Evolutionary conservation across 2,888 invertebrate species (phyloP).

Genomic region (Flexamia atlantica): DNA sequence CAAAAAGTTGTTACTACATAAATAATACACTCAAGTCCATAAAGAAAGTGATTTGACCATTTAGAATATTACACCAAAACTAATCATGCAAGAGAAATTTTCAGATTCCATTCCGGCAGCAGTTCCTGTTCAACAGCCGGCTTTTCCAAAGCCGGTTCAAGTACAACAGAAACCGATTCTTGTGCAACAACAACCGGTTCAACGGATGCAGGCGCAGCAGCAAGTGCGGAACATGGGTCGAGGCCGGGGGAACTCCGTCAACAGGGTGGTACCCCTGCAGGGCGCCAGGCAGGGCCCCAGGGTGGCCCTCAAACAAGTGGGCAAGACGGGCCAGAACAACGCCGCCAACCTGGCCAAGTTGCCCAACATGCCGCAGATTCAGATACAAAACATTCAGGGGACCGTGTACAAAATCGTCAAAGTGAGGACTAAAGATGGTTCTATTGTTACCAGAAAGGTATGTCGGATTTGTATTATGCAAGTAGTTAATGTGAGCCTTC

Average conservation of each 20-base stretch:
- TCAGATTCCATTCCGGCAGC: not conserved
- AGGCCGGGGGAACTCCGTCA: not conserved
- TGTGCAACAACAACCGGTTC: conserved; percentile 10
- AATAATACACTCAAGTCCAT: too few relatives aligned
- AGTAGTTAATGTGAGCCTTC: too few relatives aligned
- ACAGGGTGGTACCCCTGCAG: conserved; percentile 1
- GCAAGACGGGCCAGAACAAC: not conserved
- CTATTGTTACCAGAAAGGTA: conserved; percentile 67
- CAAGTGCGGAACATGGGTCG: not conserved
- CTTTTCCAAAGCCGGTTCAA: not conserved
- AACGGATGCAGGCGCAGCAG: not conserved
- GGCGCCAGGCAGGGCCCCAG: not conserved
- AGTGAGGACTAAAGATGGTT: conserved; percentile 67
- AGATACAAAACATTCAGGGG: conserved; percentile 48
- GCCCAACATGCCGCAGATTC: conserved; percentile 21
- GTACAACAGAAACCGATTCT: conserved; percentile 4
- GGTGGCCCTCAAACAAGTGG: not conserved
- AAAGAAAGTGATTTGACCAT: too few relatives aligned
- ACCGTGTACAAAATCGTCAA: conserved; percentile 65
- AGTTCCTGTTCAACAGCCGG: not conserved
- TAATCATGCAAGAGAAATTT: not conserved
- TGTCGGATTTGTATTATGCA: not conserved
- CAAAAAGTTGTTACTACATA: too few relatives aligned
- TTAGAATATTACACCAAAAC: too few relatives aligned
- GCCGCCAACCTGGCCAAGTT: not conserved